Percentiles rank a stretch among this genome's conserved stretches.
Conservation (phyloP, 2,797 vertebrate species). For the Lindbergichthys nudifrons region DNA sequence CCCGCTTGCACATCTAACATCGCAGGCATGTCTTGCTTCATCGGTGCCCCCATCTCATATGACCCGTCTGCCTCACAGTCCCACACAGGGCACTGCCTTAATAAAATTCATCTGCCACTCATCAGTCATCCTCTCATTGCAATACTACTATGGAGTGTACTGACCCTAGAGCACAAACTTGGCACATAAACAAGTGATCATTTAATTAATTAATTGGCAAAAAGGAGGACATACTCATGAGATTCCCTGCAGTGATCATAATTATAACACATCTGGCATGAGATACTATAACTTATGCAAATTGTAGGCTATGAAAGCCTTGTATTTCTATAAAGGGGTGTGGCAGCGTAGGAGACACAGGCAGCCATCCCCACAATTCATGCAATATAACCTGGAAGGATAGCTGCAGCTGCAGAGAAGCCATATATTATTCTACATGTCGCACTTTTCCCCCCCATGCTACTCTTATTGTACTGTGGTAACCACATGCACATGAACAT, state of each 20-base stretch:
- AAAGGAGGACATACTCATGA: neutral
- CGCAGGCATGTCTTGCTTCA: conserved; percentile 28
- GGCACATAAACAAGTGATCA: conserved; percentile 13
- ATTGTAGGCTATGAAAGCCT: conserved; percentile 12
- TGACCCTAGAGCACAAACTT: conserved; percentile 39
- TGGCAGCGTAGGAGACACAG: conserved; percentile 57
- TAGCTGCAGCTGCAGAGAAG: conserved; percentile 10
- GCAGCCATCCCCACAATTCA: conserved; percentile 31
- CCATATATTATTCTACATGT: conserved; percentile 9
- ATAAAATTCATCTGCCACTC: conserved; percentile 21
- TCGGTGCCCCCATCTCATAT: conserved; percentile 46
- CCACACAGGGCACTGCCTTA: conserved; percentile 5
- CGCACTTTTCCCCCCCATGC: neutral
- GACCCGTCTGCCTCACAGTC: conserved; percentile 46
- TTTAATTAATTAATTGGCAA: neutral
- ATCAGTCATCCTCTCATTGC: conserved; percentile 34
- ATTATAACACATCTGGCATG: conserved; percentile 11
- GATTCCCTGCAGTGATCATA: conserved; percentile 6
- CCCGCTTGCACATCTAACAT: conserved; percentile 54
- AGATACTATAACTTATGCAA: conserved; percentile 1
- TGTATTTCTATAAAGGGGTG: conserved; percentile 70
- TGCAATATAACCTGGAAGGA: neutral
- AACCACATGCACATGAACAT: conserved; percentile 15
- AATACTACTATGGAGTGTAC: conserved; percentile 14
- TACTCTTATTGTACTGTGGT: neutral